Percentiles rank a stretch among this genome's conserved stretches.
Evolutionary conservation across 2,797 vertebrate genomes (phyloP).

Genomic region (Nyctibius grandis): DNA sequence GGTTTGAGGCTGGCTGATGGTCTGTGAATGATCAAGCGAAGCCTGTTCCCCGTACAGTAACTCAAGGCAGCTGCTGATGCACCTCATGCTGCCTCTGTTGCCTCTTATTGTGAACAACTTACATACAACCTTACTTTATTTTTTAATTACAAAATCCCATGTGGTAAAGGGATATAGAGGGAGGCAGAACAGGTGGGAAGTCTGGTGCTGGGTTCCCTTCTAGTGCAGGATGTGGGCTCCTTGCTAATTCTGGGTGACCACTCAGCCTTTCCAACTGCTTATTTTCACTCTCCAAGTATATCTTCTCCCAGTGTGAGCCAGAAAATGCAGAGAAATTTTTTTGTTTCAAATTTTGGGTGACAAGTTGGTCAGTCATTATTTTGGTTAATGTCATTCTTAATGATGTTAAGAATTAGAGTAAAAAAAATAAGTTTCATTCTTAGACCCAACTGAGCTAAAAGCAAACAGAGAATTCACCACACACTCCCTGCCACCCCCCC

Average conservation of each 20-base stretch:
- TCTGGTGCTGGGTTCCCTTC: background rate
- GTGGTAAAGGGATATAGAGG: background rate
- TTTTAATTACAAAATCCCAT: background rate
- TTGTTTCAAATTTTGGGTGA: background rate
- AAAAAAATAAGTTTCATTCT: background rate
- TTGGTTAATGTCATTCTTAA: background rate
- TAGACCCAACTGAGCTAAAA: background rate
- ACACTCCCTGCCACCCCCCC: accelerated
- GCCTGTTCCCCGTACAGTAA: background rate
- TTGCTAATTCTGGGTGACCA: background rate
- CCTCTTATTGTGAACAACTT: background rate
- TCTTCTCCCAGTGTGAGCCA: background rate
- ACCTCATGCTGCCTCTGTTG: background rate
- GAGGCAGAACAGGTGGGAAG: background rate
- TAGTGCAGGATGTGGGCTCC: background rate
- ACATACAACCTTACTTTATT: background rate
- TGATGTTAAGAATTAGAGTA: background rate
- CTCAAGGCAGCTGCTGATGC: background rate
- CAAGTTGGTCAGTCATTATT: background rate
- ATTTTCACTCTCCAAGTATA: background rate
- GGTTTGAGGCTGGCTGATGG: background rate
- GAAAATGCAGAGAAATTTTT: background rate
- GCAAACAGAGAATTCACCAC: background rate
- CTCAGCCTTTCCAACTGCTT: background rate
- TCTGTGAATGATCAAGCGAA: background rate